Evolutionary conservation across 2,797 vertebrate genomes (phyloP).

Genomic region (Periophthalmus magnuspinnatus): DNA sequence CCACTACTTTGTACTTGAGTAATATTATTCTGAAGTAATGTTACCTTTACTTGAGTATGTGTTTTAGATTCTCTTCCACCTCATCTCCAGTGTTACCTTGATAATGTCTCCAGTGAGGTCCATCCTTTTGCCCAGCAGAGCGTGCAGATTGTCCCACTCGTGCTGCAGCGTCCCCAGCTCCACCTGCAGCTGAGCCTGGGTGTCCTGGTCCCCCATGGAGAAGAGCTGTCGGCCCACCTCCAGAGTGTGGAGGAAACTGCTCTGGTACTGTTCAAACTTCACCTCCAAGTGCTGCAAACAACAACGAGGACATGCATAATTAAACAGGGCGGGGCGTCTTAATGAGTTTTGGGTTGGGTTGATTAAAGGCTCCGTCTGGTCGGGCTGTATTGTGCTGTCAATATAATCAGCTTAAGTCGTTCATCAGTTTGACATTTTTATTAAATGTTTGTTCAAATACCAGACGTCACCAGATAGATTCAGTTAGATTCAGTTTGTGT

Average conservation of each 20-base stretch:
- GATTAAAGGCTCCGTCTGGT: neutral
- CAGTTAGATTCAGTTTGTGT: no score
- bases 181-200: conserved; percentile 69
- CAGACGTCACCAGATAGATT: no score
- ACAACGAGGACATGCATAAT: neutral
- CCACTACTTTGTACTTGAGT: no score
- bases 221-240: conserved; percentile 83
- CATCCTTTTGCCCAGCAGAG: conserved; percentile 71
- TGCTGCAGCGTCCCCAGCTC: conserved; percentile 81
- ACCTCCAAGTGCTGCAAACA: conserved; percentile 80
- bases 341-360: neutral
- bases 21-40: no score
- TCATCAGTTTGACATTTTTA: neutral
- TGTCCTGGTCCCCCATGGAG: conserved; percentile 64
- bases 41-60: no score
- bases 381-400: conserved; percentile 11
- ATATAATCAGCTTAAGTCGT: conserved; percentile 27
- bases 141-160: conserved; percentile 78
- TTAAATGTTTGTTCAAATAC: no score
- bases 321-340: no score
- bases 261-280: conserved; percentile 81
- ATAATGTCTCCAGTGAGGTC: conserved; percentile 66
- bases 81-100: conserved; percentile 72
- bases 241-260: conserved; percentile 77
- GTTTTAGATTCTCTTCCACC: no score